A percentile compares a stretch with the other conserved stretches of the same genome.
Evolutionary conservation across 2,113 vertebrate genomes (phyloP).

Genomic region (Alligator sinensis): DNA sequence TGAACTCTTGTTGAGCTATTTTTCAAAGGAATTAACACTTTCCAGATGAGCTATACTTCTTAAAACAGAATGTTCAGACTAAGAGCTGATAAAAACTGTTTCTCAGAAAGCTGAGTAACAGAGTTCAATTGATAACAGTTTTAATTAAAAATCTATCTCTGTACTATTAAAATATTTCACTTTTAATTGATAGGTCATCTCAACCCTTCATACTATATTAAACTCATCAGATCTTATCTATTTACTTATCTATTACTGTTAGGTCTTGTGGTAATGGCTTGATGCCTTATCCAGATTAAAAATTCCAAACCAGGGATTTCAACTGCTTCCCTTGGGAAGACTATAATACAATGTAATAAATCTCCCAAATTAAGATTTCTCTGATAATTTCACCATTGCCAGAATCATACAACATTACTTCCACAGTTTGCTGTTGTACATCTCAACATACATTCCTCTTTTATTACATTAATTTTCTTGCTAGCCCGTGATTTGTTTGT

Average conservation of each 20-base stretch:
- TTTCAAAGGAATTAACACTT: slow-evolving; percentile 25
- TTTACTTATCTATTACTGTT: too few species aligned
- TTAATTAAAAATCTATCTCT: not conserved
- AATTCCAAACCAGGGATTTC: not conserved
- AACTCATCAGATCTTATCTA: too few species aligned
- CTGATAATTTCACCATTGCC: not conserved
- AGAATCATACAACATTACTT: slow-evolving; percentile 6
- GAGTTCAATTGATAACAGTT: not conserved
- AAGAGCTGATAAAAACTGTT: not conserved
- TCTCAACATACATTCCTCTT: too few species aligned
- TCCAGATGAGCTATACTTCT: not conserved
- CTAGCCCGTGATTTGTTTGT: not conserved
- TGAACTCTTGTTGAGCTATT: not conserved
- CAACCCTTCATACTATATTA: not conserved
- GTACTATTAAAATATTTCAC: not conserved
- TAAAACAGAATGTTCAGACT: not conserved
- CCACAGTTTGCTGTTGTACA: not conserved
- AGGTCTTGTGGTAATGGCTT: not conserved
- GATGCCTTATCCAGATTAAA: not conserved
- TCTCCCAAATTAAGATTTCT: slow-evolving; percentile 18
- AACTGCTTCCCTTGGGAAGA: slow-evolving; percentile 30
- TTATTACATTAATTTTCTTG: not conserved
- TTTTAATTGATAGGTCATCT: not conserved
- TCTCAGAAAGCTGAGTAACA: not conserved
- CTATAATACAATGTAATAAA: slow-evolving; percentile 5